Percentiles rank a stretch among this genome's conserved stretches.
phyloP scores from a whole-genome alignment of 2,888 invertebrate species.

The Agrochola lota region DNA sequence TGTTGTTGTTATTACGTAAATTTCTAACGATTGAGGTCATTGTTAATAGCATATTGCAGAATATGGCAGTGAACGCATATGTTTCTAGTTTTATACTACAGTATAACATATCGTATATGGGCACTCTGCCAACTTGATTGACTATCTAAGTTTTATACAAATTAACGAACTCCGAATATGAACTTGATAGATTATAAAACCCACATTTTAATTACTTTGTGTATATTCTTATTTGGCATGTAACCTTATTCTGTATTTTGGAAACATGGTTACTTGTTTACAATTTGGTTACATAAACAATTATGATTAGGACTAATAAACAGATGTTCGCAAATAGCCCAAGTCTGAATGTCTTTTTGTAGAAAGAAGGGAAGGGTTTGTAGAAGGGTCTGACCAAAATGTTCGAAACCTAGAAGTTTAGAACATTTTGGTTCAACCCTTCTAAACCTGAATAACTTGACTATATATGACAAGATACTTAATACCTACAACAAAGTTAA shows the following conservation, averaged over 20 bases:
- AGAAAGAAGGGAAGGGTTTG: too few species aligned
- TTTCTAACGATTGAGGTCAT: slow-evolving; percentile 72
- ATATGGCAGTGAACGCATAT: slow-evolving; percentile 46
- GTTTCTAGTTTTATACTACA: slow-evolving; percentile 30
- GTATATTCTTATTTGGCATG: slow-evolving; percentile 14
- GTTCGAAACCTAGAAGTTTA: too few species aligned
- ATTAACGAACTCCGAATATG: slow-evolving; percentile 52
- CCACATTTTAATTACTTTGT: slow-evolving; percentile 46
- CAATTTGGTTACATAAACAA: slow-evolving; percentile 23
- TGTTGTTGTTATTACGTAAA: slow-evolving; percentile 72
- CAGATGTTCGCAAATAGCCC: not conserved
- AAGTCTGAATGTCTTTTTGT: not conserved
- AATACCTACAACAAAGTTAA: slow-evolving; percentile 1
- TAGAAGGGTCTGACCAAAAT: too few species aligned
- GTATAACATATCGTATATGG: slow-evolving; percentile 37
- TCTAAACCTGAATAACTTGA: not conserved
- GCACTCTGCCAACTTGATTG: slow-evolving; percentile 42
- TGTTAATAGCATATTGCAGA: slow-evolving; percentile 62
- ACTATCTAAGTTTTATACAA: slow-evolving; percentile 40
- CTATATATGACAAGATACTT: too few species aligned
- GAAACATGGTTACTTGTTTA: not conserved
- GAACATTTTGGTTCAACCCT: not conserved
- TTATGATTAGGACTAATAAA: not conserved
- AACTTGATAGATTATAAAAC: slow-evolving; percentile 36
- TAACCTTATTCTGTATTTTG: slow-evolving; percentile 31